phyloP scores from a whole-genome alignment of 2,888 invertebrate species.

The Adineta ricciae region DNA sequence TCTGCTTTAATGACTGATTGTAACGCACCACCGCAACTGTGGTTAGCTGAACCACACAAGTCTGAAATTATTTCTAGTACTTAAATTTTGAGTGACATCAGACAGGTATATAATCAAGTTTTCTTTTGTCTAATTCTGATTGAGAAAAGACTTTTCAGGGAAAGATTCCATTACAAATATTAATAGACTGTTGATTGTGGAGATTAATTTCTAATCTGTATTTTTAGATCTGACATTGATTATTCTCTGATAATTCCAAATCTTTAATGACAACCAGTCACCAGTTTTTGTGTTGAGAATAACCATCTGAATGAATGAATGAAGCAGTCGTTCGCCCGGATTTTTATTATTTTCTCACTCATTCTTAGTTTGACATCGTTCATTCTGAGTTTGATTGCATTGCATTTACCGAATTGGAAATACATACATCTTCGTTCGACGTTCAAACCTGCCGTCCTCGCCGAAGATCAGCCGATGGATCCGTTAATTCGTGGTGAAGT shows the following conservation, averaged over 20 bases:
- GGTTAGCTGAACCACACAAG: not conserved
- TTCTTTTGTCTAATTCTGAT: not conserved
- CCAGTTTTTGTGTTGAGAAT: not conserved
- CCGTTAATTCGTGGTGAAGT: conserved; percentile 18
- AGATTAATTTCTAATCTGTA: not conserved
- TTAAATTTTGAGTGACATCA: not conserved
- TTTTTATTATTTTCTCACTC: not conserved
- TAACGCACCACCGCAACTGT: not conserved
- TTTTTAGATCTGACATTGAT: not conserved
- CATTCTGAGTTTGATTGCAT: not conserved
- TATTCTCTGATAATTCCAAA: not conserved
- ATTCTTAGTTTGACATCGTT: not conserved
- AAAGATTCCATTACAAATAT: not conserved
- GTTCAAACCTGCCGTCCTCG: not conserved
- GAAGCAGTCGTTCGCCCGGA: not conserved
- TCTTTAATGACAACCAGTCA: not conserved
- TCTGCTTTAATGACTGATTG: not conserved
- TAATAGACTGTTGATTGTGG: not conserved
- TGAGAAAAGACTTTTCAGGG: not conserved
- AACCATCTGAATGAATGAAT: not conserved
- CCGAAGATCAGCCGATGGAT: not conserved
- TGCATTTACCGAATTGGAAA: not conserved
- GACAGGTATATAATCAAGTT: not conserved
- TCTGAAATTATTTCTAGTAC: not conserved
- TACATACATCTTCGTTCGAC: not conserved